These are phyloP conservation scores for Todiramphus chloris DNA, from an alignment of 2,113 vertebrate species.

Conservation along the genomic window DNA sequence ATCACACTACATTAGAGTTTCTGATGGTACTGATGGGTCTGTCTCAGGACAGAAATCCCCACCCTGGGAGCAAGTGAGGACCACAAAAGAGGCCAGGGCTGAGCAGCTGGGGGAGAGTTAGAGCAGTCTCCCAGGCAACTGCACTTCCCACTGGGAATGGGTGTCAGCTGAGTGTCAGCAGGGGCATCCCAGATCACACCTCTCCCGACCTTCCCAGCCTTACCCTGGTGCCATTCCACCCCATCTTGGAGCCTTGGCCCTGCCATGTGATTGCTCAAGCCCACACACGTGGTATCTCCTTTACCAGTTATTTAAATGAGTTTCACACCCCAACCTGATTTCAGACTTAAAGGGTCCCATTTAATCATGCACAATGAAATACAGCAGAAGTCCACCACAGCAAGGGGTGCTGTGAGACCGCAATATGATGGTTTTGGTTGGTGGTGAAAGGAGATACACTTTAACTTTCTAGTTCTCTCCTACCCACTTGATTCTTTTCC, in stretches of 20 bases:
- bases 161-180: neutral
- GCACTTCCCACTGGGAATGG: rapidly evolving
- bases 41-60: neutral
- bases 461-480: neutral
- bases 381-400: neutral
- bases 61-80: neutral
- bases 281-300: rapidly evolving
- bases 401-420: neutral
- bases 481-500: neutral
- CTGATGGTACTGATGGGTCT: neutral
- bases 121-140: rapidly evolving
- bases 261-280: rapidly evolving
- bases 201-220: neutral
- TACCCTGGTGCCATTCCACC: rapidly evolving
- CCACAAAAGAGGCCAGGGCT: neutral
- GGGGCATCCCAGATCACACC: neutral
- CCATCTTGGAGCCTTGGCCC: rapidly evolving
- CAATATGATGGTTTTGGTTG: rapidly evolving
- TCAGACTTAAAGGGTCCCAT: neutral
- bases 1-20: rapidly evolving
- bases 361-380: neutral
- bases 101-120: neutral
- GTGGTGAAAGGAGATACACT: neutral
- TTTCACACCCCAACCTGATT: neutral
- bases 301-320: neutral